Evolutionary conservation across 2,113 vertebrate genomes (phyloP), one percentile per base, ranked within the genome.

Genomic region (Vicugna pacos): DNA sequence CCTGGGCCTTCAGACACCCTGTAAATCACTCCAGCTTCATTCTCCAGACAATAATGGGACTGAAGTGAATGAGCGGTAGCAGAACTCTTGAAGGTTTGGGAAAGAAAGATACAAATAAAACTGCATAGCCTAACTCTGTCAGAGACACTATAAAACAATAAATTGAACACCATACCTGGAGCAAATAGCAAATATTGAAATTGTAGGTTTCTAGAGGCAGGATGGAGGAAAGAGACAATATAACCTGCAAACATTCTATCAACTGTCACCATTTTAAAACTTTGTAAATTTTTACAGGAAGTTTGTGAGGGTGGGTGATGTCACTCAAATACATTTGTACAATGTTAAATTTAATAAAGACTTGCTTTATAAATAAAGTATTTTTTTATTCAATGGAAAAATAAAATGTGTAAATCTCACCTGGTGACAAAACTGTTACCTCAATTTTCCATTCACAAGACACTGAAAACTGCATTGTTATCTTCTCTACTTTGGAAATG

Each of bases 31-130:
- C 15, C 54, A 54, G 32, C 54, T 90, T 94, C 14, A 60, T 90
- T 93, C 38, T 96, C 46, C 20, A 76, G 58, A n/a, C n/a, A 11
- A 94, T 48, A 90, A 84, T 65, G 11, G 4, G 30, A 75, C 32
- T 58, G 24, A 69, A 82, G 94, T 75, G 64, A 93, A 94, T 72
- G 32, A 84, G 24, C 14, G 24, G 32, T 75, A 88, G 15, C 56
- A 89, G 64, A 90, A 50, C 3, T 60, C 58, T 75, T 3, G 4
- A 84, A 70, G 22, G 32, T 38, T 32, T 94, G 24, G 95, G 69
- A 79, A 92, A 86, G 65, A 72, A 58, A 90, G n/a, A 73, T 75
- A 79, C 20, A 82, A 94, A 72, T 72, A 83, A 95, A 95, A 48
- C 14, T 15, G 15, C n/a, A 58, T 42, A 56, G 32, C 6, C 69